Base-by-base conservation (phyloP, 2,888 invertebrate species). In the Perithous albicinctus region DNA sequence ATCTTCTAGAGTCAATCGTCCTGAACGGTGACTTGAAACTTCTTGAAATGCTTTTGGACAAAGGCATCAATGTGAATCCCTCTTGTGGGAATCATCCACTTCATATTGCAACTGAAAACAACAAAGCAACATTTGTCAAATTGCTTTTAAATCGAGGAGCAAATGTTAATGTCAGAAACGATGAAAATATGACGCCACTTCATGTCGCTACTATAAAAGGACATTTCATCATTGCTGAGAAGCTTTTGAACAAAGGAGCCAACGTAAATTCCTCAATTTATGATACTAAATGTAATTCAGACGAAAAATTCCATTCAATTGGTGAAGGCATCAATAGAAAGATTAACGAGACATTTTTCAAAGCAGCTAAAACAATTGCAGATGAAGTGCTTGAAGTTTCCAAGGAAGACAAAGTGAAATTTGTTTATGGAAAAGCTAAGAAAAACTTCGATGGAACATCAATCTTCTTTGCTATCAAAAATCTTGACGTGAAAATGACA, bases 401-500 rank as follows among this genome's bases (percentile, higher is more conserved):
- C 1, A 12, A 1, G 41, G 12, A 41, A 41, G 41, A 41, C 1
- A 41, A 12, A 12, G 3, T 1, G 41, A 12, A 10, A 10, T 12
- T 12, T 12, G 41, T 3, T 12, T 12, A 12, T 12, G 41, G 10
- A 12, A 12, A 12, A 10, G 1, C 41, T 1, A 12, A 10, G 10
- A 7, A 18, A 23, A 29, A 46, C 18, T 12, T 0, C 8, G 5
- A 10, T 5, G 64, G 46, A 18, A 8, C 15, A 3, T 7, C 46
- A 3, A n/a, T 66, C 4, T 29, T n/a, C 1, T 54, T 32, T 20
- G 67, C 67, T 20, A 8, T 69, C 1, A 15, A n/a, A 51, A 69
- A 69, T 18, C 38, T 5, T 38, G 67, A 69, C 23, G 38, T 51
- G 0, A 1, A 23, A 2, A 69, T 54, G 46, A 54, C 67, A n/a